Conservation (phyloP, 1,140 invertebrate species). For the Eciton burchellii region DNA sequence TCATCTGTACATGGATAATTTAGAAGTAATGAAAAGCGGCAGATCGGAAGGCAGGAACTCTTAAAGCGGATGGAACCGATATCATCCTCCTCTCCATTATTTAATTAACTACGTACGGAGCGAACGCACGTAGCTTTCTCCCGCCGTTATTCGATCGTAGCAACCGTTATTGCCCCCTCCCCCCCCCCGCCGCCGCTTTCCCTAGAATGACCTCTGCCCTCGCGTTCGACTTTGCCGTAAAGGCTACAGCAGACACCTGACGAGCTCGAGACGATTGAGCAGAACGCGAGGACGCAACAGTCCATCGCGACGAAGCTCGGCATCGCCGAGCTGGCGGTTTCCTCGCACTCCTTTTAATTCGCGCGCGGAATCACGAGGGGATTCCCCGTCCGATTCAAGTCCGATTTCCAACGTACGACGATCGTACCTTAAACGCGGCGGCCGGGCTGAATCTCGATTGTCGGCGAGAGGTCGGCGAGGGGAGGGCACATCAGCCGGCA, state of each 20-base stretch:
- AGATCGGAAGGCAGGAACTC: slow-evolving; percentile 21
- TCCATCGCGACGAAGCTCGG: too few relatives aligned
- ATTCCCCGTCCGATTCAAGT: background rate
- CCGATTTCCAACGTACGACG: background rate
- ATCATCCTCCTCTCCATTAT: slow-evolving; percentile 7
- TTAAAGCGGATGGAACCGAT: slow-evolving; percentile 25
- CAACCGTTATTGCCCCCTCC: background rate
- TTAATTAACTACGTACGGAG: slow-evolving; percentile 2
- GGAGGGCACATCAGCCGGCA: slow-evolving; percentile 40
- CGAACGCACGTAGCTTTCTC: background rate
- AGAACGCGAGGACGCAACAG: too few relatives aligned
- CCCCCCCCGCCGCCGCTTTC: too few relatives aligned
- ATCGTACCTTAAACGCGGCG: background rate
- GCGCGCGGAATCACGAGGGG: background rate
- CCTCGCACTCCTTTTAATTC: background rate
- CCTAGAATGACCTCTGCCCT: too few relatives aligned
- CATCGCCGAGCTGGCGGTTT: too few relatives aligned
- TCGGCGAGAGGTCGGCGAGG: too few relatives aligned
- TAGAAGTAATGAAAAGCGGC: slow-evolving; percentile 44
- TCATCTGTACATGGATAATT: slow-evolving; percentile 50
- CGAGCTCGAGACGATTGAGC: too few relatives aligned
- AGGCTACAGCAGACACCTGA: too few relatives aligned
- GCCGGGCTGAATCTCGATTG: too few relatives aligned
- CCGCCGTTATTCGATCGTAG: background rate
- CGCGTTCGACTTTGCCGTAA: too few relatives aligned